These are phyloP conservation scores for Dendrophyllia cribrosa DNA, from an alignment of 64 coral and sea anemone genomes.

Conservation along the genomic window DNA sequence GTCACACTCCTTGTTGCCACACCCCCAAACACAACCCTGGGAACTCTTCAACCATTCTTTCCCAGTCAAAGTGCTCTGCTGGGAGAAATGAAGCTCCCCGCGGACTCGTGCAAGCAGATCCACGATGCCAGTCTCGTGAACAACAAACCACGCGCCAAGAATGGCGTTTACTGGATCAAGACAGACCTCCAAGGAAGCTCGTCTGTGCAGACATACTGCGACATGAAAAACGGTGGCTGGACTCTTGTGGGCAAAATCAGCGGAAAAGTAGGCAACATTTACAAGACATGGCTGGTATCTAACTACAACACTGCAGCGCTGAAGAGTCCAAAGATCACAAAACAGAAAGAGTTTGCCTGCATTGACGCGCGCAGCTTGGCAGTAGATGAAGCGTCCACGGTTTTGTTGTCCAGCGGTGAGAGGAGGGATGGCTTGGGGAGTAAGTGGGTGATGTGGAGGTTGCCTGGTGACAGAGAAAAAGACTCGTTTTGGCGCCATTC, in stretches of 20 bases:
- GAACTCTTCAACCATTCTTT: background rate
- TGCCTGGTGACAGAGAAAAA: constrained; percentile 66
- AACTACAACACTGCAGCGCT: constrained; percentile 53
- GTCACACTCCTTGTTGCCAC: constrained; percentile 28
- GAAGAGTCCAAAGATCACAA: constrained; percentile 46
- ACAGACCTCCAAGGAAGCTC: constrained; percentile 36
- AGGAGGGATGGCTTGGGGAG: constrained; percentile 49
- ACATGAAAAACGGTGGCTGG: constrained; percentile 91
- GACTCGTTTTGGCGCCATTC: constrained; percentile 69
- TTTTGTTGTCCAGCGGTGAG: constrained; percentile 82
- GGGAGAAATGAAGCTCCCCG: constrained; percentile 59
- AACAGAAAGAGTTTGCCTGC: constrained; percentile 23
- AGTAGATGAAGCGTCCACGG: constrained; percentile 42
- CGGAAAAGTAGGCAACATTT: constrained; percentile 73
- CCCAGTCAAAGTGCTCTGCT: background rate
- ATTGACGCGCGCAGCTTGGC: constrained; percentile 78
- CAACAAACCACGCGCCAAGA: constrained; percentile 48
- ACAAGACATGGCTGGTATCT: constrained; percentile 71
- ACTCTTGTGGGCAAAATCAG: constrained; percentile 89
- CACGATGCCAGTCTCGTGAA: constrained; percentile 53
- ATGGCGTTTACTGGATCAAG: constrained; percentile 89
- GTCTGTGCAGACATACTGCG: constrained; percentile 74
- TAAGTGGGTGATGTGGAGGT: constrained; percentile 79
- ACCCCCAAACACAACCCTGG: constrained; percentile 17
- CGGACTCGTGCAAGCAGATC: constrained; percentile 87